These are phyloP conservation scores for Garrulus glandarius DNA, from an alignment of 2,797 vertebrate species.

Conservation along the genomic window DNA sequence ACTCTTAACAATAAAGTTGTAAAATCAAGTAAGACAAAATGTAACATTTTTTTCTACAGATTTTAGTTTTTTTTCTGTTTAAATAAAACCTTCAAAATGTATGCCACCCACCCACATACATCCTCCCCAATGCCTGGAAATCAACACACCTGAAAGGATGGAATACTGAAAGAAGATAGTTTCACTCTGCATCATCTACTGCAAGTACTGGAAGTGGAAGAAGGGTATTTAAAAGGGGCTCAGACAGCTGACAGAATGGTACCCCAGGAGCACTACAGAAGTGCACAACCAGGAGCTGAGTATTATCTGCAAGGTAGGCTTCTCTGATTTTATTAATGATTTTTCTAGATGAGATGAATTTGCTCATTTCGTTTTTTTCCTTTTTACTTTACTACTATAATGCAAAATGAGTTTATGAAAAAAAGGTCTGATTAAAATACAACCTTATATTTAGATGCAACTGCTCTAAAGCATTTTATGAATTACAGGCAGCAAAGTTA, in stretches of 20 bases:
- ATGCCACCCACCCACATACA: constrained; percentile 25
- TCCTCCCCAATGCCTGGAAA: constrained; percentile 35
- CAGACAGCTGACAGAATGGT: neutral
- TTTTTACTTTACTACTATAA: neutral
- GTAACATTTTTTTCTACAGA: neutral
- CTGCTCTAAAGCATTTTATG: neutral
- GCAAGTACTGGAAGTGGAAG: neutral
- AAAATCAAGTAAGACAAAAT: neutral
- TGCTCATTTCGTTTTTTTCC: neutral
- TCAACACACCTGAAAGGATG: constrained; percentile 8
- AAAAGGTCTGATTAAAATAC: neutral
- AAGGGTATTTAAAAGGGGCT: constrained; percentile 49
- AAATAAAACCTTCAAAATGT: neutral
- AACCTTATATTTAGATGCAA: neutral
- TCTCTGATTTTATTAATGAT: neutral
- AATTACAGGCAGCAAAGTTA: neutral
- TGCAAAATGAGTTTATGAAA: neutral
- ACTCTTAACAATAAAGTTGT: neutral
- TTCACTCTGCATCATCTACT: constrained; percentile 49
- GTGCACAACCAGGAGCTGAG: neutral
- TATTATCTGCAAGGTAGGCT: constrained; percentile 5
- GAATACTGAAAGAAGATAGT: constrained; percentile 48
- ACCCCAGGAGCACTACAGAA: neutral
- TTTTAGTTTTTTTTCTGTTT: neutral
- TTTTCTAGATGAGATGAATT: neutral